Evolutionary conservation across 2,113 vertebrate species (phyloP), one percentile per base, ranked within the genome.

Genomic region (Balaenoptera acutorostrata): DNA sequence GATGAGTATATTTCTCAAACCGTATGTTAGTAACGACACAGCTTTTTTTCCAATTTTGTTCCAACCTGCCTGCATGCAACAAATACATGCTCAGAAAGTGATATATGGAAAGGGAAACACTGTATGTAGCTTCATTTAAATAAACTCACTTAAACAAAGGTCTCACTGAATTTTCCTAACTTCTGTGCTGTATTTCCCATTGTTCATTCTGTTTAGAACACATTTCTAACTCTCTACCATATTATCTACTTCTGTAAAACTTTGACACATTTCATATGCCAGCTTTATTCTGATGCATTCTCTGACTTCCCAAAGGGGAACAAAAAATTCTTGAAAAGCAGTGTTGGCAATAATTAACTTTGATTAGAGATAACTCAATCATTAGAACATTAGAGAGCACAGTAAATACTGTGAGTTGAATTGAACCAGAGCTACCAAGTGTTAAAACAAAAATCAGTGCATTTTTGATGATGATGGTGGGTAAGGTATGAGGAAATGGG

Each of bases 11-110:
- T 85, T 87, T 63, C 33, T 87, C n/a, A 85, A 72, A 21, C 5
- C 0, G 0, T 49, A 20, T 59, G 12, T 23, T 63, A 64, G 13
- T 14, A 88, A 31, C 66, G 31, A 64, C 18, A 77, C 21, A 68
- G 18, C 21, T n/a, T 82, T 41, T 82, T 7, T 31, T 52, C 29
- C 17, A 33, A 3, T 52, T 46, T 75, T 75, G 41, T 52, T 55
- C 31, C 31, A 78, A 7, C 39, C 41, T 3, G 7, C 17, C 4
- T 74, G 13, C n/a, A 41, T 10, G n/a, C 33, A 63, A 41, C 9
- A 69, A 18, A 82, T 55, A 12, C 8, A 71, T 4, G 15, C 21
- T 69, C 2, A 36, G 23, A 80, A 78, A 74, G 20, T 31, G 21
- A 44, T 41, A 27, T 14, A 12, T 5, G 6, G 23, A 93, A 87